These are phyloP conservation scores for Apogon talboti DNA, from an alignment of 2,797 vertebrate genomes.

Conservation along the genomic window DNA sequence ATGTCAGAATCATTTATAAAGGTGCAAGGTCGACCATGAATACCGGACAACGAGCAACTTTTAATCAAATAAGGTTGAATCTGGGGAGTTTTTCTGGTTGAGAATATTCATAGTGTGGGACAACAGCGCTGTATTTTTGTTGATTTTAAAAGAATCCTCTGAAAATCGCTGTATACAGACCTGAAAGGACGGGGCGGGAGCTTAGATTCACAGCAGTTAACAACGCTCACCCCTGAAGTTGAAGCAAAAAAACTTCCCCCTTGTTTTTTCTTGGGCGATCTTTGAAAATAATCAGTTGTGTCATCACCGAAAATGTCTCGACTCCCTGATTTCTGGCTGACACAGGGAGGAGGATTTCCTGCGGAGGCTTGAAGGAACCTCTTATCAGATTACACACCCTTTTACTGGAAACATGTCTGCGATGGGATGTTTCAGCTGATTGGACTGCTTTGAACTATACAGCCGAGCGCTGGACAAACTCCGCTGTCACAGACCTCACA, in stretches of 20 bases:
- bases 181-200: constrained; percentile 21
- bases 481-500: too few relatives aligned
- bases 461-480: too few relatives aligned
- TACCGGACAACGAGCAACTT: constrained; percentile 13
- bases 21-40: constrained; percentile 8
- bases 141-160: constrained; percentile 31
- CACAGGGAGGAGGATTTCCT: neutral
- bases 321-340: neutral
- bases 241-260: neutral
- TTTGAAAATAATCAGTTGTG: too few relatives aligned
- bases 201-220: constrained; percentile 33
- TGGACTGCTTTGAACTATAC: neutral
- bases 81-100: too few relatives aligned
- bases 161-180: neutral
- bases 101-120: neutral
- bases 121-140: constrained; percentile 6
- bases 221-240: neutral
- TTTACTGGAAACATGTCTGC: constrained; percentile 11
- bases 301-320: neutral
- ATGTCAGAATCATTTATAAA: constrained; percentile 15
- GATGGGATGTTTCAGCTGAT: neutral
- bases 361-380: neutral
- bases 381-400: constrained; percentile 4
- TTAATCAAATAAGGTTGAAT: constrained; percentile 4
- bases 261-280: neutral